phyloP scores from a whole-genome alignment of 2,888 invertebrate species.

The Drepanosiphum platanoidis region DNA sequence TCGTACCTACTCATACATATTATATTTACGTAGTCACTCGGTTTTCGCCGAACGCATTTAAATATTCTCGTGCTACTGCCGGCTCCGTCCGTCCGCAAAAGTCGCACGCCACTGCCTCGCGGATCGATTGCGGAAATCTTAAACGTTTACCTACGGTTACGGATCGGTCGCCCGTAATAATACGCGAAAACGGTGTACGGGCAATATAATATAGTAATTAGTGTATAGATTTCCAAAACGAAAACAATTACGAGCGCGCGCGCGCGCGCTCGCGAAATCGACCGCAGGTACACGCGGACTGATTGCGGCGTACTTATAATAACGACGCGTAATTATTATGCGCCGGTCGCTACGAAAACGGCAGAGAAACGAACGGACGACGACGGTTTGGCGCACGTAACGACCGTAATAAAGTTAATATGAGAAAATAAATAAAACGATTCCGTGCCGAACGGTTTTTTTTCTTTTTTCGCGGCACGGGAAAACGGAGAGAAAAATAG shows the following conservation, averaged over 20 bases:
- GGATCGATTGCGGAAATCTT: too few relatives aligned
- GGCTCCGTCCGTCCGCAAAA: background rate
- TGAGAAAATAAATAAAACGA: background rate
- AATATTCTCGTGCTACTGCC: background rate
- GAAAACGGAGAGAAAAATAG: background rate
- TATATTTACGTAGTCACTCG: background rate
- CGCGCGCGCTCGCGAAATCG: background rate
- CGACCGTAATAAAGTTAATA: too few relatives aligned
- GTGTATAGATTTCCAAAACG: background rate
- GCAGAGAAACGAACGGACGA: conserved; percentile 9
- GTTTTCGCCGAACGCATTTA: background rate
- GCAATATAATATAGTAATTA: background rate
- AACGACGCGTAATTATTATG: background rate
- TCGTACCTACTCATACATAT: background rate
- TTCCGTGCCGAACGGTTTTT: background rate
- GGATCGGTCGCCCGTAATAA: too few relatives aligned
- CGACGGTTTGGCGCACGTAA: background rate
- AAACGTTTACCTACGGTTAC: too few relatives aligned
- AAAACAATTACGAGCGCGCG: background rate
- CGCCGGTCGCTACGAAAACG: background rate
- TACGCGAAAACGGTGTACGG: background rate
- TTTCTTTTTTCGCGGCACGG: background rate
- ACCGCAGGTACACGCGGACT: background rate
- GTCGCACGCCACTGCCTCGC: too few relatives aligned
- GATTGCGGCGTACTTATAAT: background rate